phyloP scores from a whole-genome alignment of 2,113 vertebrate genomes.

The Polypterus senegalus region DNA sequence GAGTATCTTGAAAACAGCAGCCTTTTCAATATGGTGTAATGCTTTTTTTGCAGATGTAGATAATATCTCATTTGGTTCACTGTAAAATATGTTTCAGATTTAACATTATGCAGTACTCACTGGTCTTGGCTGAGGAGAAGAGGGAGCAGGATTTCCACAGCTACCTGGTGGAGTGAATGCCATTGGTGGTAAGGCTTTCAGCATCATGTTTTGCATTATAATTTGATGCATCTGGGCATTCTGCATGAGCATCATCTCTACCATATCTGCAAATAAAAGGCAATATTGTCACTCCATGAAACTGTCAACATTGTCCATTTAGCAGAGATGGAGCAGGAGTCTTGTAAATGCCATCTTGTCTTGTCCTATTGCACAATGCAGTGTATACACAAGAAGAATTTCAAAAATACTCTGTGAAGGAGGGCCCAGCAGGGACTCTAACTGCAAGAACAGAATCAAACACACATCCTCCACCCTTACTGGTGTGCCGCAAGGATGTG shows the following conservation, averaged over 20 bases:
- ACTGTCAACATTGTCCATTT: not conserved
- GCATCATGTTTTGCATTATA: slow-evolving; percentile 76
- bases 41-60: too few relatives aligned
- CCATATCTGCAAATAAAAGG: slow-evolving; percentile 49
- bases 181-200: slow-evolving; percentile 55
- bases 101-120: too few relatives aligned
- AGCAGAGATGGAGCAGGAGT: not conserved
- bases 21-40: too few relatives aligned
- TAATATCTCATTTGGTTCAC: too few relatives aligned
- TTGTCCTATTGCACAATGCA: fast-evolving
- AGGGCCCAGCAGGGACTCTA: not conserved
- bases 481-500: too few relatives aligned
- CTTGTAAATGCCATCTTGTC: not conserved
- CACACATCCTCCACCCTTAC: too few relatives aligned
- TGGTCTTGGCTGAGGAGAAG: not conserved
- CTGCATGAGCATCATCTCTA: slow-evolving; percentile 79
- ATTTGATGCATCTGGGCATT: slow-evolving; percentile 79
- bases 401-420: too few relatives aligned
- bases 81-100: too few relatives aligned
- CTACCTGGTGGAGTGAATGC: not conserved
- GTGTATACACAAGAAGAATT: too few relatives aligned
- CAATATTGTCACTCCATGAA: not conserved
- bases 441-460: not conserved
- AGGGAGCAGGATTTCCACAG: slow-evolving; percentile 3
- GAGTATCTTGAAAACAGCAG: too few relatives aligned